Evolutionary conservation across 2,113 vertebrate species (phyloP).

Genomic region (Daboia siamensis): DNA sequence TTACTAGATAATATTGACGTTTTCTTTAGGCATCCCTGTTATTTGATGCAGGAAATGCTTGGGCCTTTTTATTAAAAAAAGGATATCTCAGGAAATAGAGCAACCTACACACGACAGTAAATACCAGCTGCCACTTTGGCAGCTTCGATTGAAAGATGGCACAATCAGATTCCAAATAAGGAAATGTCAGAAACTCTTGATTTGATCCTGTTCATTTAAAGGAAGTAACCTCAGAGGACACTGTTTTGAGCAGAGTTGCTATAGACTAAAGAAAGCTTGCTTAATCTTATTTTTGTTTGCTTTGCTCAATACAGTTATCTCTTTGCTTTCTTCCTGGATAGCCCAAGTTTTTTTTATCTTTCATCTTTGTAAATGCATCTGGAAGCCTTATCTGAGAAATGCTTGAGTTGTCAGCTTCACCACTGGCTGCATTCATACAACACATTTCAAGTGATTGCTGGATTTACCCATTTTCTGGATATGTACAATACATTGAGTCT

Average conservation of each 20-base stretch:
- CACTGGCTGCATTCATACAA: neutral
- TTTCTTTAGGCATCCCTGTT: neutral
- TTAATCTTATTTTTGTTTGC: neutral
- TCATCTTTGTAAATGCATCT: neutral
- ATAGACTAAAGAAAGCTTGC: neutral
- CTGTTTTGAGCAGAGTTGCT: neutral
- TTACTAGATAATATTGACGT: rapidly evolving
- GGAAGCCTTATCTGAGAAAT: neutral
- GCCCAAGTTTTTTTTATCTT: neutral
- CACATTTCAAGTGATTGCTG: neutral
- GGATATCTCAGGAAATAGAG: neutral
- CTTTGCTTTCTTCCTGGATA: neutral
- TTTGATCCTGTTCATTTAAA: neutral
- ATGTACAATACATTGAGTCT: neutral
- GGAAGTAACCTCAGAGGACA: neutral
- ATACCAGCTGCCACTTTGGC: neutral
- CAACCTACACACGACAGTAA: neutral
- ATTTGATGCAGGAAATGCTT: neutral
- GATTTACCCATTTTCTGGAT: neutral
- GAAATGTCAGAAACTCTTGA: neutral
- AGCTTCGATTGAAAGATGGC: neutral
- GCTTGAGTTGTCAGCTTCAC: neutral
- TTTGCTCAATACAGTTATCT: neutral
- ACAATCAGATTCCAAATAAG: neutral
- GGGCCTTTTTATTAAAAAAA: neutral